Evolutionary conservation across 2,113 vertebrate genomes (phyloP).

Genomic region (Origma solitaria): DNA sequence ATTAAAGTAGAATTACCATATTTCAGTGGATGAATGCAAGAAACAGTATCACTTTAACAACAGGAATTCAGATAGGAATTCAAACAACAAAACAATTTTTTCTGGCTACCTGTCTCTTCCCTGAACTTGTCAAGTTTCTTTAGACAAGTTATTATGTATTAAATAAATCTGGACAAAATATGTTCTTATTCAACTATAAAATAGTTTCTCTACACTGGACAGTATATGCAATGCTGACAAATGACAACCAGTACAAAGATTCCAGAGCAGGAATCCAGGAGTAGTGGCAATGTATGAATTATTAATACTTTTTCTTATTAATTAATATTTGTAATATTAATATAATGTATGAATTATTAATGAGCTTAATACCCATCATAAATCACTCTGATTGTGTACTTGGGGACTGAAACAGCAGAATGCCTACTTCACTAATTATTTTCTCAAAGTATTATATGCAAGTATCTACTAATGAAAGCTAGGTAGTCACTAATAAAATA

Average conservation of each 20-base stretch:
- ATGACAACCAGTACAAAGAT: neutral
- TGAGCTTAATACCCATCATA: neutral
- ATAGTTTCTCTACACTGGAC: neutral
- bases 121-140: neutral
- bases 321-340: neutral
- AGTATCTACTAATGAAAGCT: neutral
- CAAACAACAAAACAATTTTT: neutral
- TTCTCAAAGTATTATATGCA: neutral
- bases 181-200: neutral
- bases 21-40: neutral
- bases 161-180: neutral
- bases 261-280: neutral
- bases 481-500: neutral
- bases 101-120: neutral
- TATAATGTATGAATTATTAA: neutral
- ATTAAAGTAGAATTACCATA: neutral
- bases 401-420: neutral
- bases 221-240: neutral
- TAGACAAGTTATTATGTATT: neutral
- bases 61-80: neutral
- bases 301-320: neutral
- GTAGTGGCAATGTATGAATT: neutral
- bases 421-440: neutral
- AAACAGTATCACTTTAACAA: neutral
- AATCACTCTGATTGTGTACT: neutral